Evolutionary conservation across 2,888 invertebrate genomes (phyloP).

Genomic region (Panopea generosa): DNA sequence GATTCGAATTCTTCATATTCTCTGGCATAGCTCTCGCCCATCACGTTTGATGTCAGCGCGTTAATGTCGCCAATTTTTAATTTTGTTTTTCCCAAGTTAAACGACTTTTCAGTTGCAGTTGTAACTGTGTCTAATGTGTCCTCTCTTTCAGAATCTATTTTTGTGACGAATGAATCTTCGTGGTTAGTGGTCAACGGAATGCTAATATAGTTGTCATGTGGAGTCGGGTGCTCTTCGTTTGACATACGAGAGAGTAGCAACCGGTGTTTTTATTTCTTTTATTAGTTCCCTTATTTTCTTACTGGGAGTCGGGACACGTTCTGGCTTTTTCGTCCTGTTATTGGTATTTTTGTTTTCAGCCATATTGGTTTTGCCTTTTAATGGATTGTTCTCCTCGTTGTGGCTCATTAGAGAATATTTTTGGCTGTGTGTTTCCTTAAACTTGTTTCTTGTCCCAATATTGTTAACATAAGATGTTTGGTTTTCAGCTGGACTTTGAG

Average conservation of each 20-base stretch:
- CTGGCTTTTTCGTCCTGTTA: not conserved
- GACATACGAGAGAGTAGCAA: constrained; percentile 14
- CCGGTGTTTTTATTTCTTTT: constrained; percentile 32
- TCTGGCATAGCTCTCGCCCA: constrained; percentile 6
- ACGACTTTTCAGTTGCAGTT: not conserved
- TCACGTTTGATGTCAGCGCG: constrained; percentile 23
- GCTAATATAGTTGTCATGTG: not conserved
- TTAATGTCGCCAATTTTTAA: constrained; percentile 45
- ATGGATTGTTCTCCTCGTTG: too few species aligned
- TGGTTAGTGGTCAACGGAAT: too few species aligned
- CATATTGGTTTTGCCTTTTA: too few species aligned
- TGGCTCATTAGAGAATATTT: too few species aligned
- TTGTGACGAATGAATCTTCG: too few species aligned
- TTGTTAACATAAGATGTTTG: too few species aligned
- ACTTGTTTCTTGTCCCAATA: too few species aligned
- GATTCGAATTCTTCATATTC: constrained; percentile 11
- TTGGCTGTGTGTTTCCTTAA: too few species aligned
- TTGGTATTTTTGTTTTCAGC: not conserved
- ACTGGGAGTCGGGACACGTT: constrained; percentile 20
- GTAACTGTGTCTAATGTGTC: too few species aligned
- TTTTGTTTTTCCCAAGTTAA: constrained; percentile 2
- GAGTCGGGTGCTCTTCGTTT: constrained; percentile 34
- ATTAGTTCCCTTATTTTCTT: constrained; percentile 23
- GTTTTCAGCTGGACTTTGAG: too few species aligned
- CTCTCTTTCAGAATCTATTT: too few species aligned